Conservation (phyloP, 2,888 invertebrate genomes). For the Andricus curvator region DNA sequence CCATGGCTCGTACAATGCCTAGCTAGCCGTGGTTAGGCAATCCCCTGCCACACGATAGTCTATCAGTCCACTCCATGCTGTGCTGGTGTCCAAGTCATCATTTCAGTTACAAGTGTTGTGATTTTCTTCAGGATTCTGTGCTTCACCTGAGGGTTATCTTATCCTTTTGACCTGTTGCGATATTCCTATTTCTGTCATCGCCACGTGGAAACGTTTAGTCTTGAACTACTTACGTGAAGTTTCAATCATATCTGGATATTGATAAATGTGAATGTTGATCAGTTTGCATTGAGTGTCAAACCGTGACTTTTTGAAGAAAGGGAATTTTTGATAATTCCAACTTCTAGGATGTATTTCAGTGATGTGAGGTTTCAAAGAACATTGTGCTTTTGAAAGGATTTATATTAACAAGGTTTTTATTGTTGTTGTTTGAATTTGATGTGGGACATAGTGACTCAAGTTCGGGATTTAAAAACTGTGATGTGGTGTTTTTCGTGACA, state of each 20-base stretch:
- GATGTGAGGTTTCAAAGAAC: neutral
- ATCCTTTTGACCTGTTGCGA: constrained; percentile 13
- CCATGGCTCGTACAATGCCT: constrained; percentile 63
- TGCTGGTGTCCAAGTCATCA: constrained; percentile 68
- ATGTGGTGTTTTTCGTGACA: constrained; percentile 48
- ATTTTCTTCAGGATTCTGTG: constrained; percentile 43
- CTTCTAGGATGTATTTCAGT: neutral
- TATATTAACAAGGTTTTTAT: neutral
- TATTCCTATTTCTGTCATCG: neutral
- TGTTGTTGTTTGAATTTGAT: neutral
- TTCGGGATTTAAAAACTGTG: constrained; percentile 44
- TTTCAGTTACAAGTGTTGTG: constrained; percentile 54
- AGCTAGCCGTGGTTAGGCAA: constrained; percentile 69
- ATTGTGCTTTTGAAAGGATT: neutral
- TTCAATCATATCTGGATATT: neutral
- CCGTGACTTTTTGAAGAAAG: neutral
- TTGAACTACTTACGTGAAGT: neutral
- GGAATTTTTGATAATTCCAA: neutral
- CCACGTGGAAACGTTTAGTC: constrained; percentile 3
- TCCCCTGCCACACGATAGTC: constrained; percentile 72
- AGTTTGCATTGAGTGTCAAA: neutral
- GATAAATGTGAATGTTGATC: neutral
- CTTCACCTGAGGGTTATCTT: neutral
- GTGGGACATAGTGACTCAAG: constrained; percentile 21
- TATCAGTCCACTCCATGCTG: constrained; percentile 74